These are phyloP conservation scores for Conomelus anceps DNA, from an alignment of 2,888 invertebrate genomes.

Conservation along the genomic window DNA sequence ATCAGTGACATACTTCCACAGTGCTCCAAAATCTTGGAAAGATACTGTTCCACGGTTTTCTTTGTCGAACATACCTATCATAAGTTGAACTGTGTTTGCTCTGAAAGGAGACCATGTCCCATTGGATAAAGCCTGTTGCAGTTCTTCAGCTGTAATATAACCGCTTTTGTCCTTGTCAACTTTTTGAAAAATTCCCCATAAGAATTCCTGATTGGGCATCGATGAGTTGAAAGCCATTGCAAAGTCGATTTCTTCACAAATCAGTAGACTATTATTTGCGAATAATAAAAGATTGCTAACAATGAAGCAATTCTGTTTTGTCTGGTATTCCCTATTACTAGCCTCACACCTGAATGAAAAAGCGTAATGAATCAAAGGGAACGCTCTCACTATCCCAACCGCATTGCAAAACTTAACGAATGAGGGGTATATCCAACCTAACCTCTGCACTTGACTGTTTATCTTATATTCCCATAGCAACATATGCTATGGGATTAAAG, in stretches of 20 bases:
- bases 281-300: neutral
- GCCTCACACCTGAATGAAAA: too few species aligned
- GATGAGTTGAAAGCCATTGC: slow-evolving; percentile 43
- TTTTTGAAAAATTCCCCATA: slow-evolving; percentile 66
- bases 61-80: slow-evolving; percentile 85
- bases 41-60: slow-evolving; percentile 82
- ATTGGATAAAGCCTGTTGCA: slow-evolving; percentile 88
- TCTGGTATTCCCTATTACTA: too few species aligned
- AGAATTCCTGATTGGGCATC: slow-evolving; percentile 68
- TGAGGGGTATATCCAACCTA: too few species aligned
- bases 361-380: too few species aligned
- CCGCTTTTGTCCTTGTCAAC: slow-evolving; percentile 82
- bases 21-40: slow-evolving; percentile 89
- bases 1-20: slow-evolving; percentile 97
- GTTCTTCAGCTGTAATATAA: slow-evolving; percentile 77
- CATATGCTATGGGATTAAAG: too few species aligned
- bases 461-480: too few species aligned
- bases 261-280: neutral
- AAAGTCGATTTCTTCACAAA: neutral
- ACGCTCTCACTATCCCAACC: too few species aligned
- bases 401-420: too few species aligned
- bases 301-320: neutral
- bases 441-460: too few species aligned
- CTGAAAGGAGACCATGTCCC: slow-evolving; percentile 98
- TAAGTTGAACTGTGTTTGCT: slow-evolving; percentile 90